Conservation (phyloP, 2,797 vertebrate species). For the Dendrocincla fuliginosa region DNA sequence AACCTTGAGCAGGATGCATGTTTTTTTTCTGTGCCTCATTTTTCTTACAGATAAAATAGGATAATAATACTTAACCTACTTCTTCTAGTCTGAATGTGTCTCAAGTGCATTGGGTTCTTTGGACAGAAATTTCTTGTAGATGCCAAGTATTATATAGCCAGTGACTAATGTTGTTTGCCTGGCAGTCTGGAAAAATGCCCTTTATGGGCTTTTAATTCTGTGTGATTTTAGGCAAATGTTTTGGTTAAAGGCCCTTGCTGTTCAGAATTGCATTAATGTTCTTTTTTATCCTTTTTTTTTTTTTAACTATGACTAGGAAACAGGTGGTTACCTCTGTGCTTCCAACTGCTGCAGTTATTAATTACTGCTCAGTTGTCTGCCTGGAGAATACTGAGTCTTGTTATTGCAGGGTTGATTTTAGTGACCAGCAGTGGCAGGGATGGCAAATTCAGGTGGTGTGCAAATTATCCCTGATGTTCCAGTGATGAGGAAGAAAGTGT, state of each 20-base stretch:
- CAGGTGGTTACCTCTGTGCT: constrained; percentile 16
- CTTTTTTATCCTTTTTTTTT: rapidly evolving
- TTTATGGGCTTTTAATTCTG: constrained; percentile 40
- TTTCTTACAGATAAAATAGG: background rate
- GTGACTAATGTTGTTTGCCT: constrained; percentile 43
- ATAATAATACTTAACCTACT: constrained; percentile 46
- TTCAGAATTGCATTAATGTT: background rate
- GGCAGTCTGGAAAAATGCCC: constrained; percentile 16
- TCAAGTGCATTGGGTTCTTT: constrained; percentile 30
- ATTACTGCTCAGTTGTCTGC: constrained; percentile 23
- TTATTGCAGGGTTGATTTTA: background rate
- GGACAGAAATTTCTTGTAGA: background rate
- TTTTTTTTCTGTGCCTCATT: background rate
- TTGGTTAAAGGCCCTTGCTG: constrained; percentile 10
- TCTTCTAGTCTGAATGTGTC: constrained; percentile 44
- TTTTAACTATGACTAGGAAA: background rate
- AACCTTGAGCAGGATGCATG: background rate
- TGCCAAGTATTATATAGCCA: constrained; percentile 15
- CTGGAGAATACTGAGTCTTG: background rate
- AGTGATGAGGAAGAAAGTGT: background rate
- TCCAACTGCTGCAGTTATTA: background rate
- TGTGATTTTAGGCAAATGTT: background rate
- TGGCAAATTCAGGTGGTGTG: background rate
- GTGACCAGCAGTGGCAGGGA: background rate
- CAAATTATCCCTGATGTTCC: background rate